Evolutionary conservation across 1,140 invertebrate species (phyloP).

Genomic region (Ceratina australensis): DNA sequence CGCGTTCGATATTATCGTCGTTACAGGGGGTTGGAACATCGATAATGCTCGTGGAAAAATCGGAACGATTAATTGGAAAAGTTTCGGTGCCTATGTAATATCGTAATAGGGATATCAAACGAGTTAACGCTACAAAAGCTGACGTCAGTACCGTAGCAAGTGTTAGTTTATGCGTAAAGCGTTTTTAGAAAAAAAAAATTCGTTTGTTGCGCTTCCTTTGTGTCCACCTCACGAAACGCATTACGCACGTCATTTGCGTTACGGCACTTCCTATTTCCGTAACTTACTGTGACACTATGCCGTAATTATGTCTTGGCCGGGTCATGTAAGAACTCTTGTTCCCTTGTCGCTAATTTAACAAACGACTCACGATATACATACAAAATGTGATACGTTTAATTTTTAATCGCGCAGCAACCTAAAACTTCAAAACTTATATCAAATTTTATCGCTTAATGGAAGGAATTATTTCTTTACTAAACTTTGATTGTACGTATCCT

Average conservation of each 20-base stretch:
- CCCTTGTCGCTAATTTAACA: too few relatives aligned
- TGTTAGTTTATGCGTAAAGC: slow-evolving; percentile 20
- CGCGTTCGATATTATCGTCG: neutral
- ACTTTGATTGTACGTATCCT: slow-evolving; percentile 13
- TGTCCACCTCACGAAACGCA: neutral
- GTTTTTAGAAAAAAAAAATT: slow-evolving; percentile 19
- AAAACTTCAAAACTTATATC: too few relatives aligned
- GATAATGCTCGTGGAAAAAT: slow-evolving; percentile 38
- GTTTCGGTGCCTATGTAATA: slow-evolving; percentile 30
- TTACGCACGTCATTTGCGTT: slow-evolving; percentile 2
- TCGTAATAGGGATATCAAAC: slow-evolving; percentile 22
- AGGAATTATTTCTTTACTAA: neutral
- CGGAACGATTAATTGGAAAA: slow-evolving; percentile 41
- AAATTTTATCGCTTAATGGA: too few relatives aligned
- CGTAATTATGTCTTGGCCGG: neutral
- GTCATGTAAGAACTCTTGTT: neutral
- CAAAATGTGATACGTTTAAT: too few relatives aligned
- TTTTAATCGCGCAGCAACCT: too few relatives aligned
- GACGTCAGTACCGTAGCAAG: slow-evolving; percentile 54
- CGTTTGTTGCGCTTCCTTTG: neutral
- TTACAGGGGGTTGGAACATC: slow-evolving; percentile 12
- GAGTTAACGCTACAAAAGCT: slow-evolving; percentile 56
- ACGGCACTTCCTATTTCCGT: slow-evolving; percentile 11
- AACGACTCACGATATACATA: too few relatives aligned
- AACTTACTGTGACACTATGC: neutral